Evolutionary conservation across 2,888 invertebrate genomes (phyloP).

Genomic region (Hetaerina titia): DNA sequence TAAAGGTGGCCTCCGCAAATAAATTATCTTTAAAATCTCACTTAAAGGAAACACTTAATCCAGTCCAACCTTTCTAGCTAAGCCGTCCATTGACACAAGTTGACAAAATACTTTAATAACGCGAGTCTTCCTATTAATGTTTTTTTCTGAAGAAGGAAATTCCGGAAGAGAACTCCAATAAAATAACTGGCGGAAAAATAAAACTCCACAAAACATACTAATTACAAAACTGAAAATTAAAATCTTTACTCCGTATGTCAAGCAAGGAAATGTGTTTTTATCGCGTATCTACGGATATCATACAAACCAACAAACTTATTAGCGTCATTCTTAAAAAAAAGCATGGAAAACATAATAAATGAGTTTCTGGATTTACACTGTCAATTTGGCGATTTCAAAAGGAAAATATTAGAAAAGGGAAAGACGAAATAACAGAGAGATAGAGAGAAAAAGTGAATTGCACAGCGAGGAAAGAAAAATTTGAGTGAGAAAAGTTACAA

Average conservation of each 20-base stretch:
- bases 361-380: neutral
- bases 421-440: neutral
- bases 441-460: neutral
- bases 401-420: neutral
- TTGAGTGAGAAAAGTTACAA: too few species aligned
- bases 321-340: neutral
- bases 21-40: too few species aligned
- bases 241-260: neutral
- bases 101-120: too few species aligned
- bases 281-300: neutral
- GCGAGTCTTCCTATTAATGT: too few species aligned
- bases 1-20: too few species aligned
- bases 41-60: too few species aligned
- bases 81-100: too few species aligned
- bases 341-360: neutral
- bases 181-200: too few species aligned
- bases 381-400: neutral
- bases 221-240: neutral
- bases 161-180: too few species aligned
- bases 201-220: neutral
- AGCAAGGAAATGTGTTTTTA: neutral
- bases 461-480: neutral
- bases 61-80: too few species aligned
- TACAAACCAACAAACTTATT: neutral
- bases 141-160: too few species aligned